A percentile compares a stretch with the other conserved stretches of the same genome.
Evolutionary conservation across 2,888 invertebrate species (phyloP).

Genomic region (Cabera pusaria): DNA sequence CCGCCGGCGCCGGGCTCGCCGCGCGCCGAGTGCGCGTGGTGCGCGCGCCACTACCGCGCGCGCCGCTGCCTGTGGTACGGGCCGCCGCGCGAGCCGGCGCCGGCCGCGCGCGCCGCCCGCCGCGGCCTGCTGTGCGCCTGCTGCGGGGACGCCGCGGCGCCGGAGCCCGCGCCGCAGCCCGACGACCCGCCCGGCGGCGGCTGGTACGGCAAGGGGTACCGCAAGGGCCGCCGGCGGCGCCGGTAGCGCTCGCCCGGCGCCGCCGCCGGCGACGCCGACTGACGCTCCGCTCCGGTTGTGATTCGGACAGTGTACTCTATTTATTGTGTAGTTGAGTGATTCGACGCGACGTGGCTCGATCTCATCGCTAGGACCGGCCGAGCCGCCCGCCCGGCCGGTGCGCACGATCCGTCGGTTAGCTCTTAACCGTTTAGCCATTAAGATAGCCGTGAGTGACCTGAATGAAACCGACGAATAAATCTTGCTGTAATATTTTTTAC

Average conservation of each 20-base stretch:
- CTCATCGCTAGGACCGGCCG: too few relatives aligned
- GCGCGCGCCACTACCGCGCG: constrained; percentile 49
- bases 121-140: constrained; percentile 85
- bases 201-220: constrained; percentile 95
- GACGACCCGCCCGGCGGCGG: constrained; percentile 65
- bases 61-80: constrained; percentile 75
- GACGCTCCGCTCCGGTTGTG: neutral
- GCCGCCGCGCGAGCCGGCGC: constrained; percentile 68
- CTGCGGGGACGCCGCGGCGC: constrained; percentile 78
- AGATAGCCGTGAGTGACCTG: constrained; percentile 1
- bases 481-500: constrained; percentile 25
- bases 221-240: constrained; percentile 85
- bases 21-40: constrained; percentile 57
- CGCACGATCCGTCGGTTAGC: too few relatives aligned
- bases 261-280: constrained; percentile 8
- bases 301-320: too few relatives aligned
- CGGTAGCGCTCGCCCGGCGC: constrained; percentile 55
- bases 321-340: too few relatives aligned
- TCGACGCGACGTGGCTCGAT: too few relatives aligned
- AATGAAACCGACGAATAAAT: constrained; percentile 22
- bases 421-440: constrained; percentile 1
- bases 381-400: too few relatives aligned
- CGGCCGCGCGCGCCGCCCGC: constrained; percentile 55
- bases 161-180: constrained; percentile 23
- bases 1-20: constrained; percentile 8